Base-by-base conservation (phyloP, 2,113 vertebrate species). In the Cheirogaleus medius region DNA sequence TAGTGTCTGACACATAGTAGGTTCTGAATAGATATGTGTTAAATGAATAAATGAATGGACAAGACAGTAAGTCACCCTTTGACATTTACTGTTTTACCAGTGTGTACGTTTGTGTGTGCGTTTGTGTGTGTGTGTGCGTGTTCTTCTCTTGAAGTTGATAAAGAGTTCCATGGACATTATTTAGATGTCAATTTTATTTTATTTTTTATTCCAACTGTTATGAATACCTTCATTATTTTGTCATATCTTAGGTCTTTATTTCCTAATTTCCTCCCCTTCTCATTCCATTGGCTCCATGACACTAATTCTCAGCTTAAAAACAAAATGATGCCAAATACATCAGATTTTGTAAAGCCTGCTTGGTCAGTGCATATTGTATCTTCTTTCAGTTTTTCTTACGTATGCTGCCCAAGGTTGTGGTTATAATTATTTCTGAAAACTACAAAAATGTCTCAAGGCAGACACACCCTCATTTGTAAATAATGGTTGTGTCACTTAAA, bases 391-490 rank as follows among this genome's bases (percentile, higher is more conserved):
- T 94, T 93, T 85, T 82, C 74, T 91, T 93, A 63, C 64, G 96
- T 89, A 37, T 90, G 52, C 83, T 90, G 93, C 85, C 76, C 85
- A 74, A 96, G 49, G 77, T 86, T 88, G 54, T 95, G 74, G 91
- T 91, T 95, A 90, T 60, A 42, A 96, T 95, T 97, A 95, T 96
- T 96, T 94, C 49, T 95, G 84, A 95, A 98, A 96, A 87, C 34
- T 37, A 84, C n/a, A 77, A 93, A 90, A 69, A 64, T 52, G 37
- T 86, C 87, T 92, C 47, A 60, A 95, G 80, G 95, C 80, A n/a
- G 90, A 93, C 87, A 94, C 96, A 94, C 93, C 97, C 93, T 95
- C 23, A 0, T 84, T 94, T 92, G 90, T 97, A 96, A 87, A 95
- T 64, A 87, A 63, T 64, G 90, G 29, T 90, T 95, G 87, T 97